Conservation (phyloP, 1,140 invertebrate genomes). For the Diabrotica virgifera region DNA sequence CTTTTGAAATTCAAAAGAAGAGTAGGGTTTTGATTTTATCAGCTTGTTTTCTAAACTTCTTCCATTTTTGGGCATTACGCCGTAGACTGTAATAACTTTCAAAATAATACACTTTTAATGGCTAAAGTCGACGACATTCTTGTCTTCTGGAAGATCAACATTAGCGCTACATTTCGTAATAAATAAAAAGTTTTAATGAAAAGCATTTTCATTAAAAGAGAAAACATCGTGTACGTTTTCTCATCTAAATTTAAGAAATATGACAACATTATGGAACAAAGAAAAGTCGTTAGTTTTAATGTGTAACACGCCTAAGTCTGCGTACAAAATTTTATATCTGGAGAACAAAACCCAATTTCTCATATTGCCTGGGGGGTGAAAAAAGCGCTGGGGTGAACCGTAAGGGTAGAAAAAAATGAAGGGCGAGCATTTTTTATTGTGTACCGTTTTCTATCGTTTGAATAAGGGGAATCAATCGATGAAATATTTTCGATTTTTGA, state of each 20-base stretch:
- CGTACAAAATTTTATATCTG: slow-evolving; percentile 24
- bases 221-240: slow-evolving; percentile 14
- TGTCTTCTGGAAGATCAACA: not conserved
- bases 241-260: slow-evolving; percentile 24
- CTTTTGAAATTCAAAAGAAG: not conserved
- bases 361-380: slow-evolving; percentile 24
- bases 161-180: slow-evolving; percentile 12
- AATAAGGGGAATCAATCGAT: slow-evolving; percentile 25
- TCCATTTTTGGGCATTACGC: not conserved
- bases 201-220: slow-evolving; percentile 22
- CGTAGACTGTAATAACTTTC: slow-evolving; percentile 2
- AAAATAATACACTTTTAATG: slow-evolving; percentile 3
- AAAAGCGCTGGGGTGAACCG: slow-evolving; percentile 20
- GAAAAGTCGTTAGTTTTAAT: slow-evolving; percentile 27
- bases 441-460: slow-evolving; percentile 21
- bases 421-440: slow-evolving; percentile 25
- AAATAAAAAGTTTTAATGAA: slow-evolving; percentile 23
- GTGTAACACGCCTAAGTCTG: slow-evolving; percentile 25
- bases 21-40: not conserved
- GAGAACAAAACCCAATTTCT: slow-evolving; percentile 25
- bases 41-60: not conserved
- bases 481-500: slow-evolving; percentile 22
- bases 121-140: not conserved
- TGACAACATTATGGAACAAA: slow-evolving; percentile 23
- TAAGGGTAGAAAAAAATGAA: slow-evolving; percentile 24